phyloP scores from a whole-genome alignment of 2,797 vertebrate species.

The Hemitrygon akajei region DNA sequence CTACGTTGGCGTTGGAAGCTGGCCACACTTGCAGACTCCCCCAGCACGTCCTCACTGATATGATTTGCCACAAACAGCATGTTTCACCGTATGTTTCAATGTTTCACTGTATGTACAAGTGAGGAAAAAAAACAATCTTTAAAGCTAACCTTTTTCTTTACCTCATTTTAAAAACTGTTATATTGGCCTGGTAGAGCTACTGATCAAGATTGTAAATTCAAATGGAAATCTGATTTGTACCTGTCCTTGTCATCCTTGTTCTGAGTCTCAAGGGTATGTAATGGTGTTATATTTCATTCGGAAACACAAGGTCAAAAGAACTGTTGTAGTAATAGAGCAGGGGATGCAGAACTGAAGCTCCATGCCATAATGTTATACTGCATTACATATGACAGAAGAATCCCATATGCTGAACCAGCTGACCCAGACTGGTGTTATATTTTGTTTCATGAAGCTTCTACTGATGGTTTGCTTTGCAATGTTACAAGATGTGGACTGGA shows the following conservation, averaged over 20 bases:
- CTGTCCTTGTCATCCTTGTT: not conserved
- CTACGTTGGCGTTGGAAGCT: too few relatives aligned
- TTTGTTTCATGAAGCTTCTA: not conserved
- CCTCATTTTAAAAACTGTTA: not conserved
- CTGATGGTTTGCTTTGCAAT: not conserved
- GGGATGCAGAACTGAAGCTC: not conserved
- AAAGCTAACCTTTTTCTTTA: too few relatives aligned
- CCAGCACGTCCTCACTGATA: too few relatives aligned
- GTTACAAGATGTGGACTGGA: not conserved
- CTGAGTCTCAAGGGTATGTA: not conserved
- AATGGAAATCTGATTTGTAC: not conserved
- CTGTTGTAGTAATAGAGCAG: not conserved
- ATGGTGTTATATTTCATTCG: not conserved
- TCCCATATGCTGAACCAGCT: not conserved
- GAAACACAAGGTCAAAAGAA: not conserved
- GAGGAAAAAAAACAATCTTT: too few relatives aligned
- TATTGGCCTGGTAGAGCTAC: not conserved
- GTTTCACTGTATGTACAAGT: too few relatives aligned
- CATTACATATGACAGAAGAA: too few relatives aligned
- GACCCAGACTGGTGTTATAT: not conserved
- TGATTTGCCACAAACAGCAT: too few relatives aligned
- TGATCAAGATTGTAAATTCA: not conserved
- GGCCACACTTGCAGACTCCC: too few relatives aligned
- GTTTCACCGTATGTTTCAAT: too few relatives aligned
- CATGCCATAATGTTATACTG: not conserved